These are phyloP conservation scores for Caradrina kadenii DNA, from an alignment of 2,888 invertebrate genomes.

Conservation along the genomic window DNA sequence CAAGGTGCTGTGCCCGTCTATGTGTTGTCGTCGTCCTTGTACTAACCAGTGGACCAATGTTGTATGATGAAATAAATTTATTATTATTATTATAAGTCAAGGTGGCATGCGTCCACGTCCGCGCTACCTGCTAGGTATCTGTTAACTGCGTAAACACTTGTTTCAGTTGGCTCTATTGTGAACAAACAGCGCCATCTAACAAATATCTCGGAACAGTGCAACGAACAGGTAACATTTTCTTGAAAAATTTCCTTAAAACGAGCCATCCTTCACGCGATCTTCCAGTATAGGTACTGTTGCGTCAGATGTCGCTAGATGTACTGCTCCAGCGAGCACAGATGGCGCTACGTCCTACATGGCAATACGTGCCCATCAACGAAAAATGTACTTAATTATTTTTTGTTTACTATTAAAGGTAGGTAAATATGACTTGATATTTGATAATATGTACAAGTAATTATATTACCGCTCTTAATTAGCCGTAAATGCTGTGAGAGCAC, in stretches of 20 bases:
- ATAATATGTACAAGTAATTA: conserved; percentile 11
- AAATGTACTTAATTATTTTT: neutral
- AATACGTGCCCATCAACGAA: no score
- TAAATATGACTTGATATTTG: conserved; percentile 13
- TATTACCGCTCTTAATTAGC: conserved; percentile 31
- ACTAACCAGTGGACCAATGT: no score
- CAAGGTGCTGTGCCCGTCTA: no score
- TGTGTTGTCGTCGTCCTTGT: no score
- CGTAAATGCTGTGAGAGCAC: conserved; percentile 11
- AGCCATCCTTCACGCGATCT: neutral
- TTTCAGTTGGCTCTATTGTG: neutral
- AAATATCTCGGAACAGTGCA: neutral
- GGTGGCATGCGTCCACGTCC: no score
- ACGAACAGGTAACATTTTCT: neutral
- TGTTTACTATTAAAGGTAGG: conserved; percentile 3
- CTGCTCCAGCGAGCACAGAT: conserved; percentile 11
- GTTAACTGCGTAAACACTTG: no score
- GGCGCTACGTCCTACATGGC: neutral
- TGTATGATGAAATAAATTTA: no score
- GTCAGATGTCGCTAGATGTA: neutral
- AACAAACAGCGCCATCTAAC: conserved; percentile 19
- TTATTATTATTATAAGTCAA: no score
- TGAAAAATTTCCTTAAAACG: no score
- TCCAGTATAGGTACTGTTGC: neutral
- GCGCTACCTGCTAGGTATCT: no score